Evolutionary conservation across 2,113 vertebrate species (phyloP), one percentile per base, ranked within the genome.

Genomic region (Nematolebias whitei): DNA sequence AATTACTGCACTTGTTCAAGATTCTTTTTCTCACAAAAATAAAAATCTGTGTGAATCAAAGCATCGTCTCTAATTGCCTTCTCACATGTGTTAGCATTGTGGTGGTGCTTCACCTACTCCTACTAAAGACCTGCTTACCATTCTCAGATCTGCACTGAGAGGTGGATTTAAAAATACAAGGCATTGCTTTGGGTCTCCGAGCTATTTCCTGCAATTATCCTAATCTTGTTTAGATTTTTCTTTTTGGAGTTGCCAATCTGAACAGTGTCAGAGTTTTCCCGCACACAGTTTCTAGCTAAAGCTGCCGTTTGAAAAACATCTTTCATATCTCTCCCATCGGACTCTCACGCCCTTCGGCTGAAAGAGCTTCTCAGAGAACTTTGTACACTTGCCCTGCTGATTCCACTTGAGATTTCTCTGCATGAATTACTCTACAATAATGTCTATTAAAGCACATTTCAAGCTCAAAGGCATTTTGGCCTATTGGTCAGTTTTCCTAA

Each of bases 171-270:
- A 86, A 91, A 91, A 88, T 84, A 77, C 83, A 83, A 86, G 90
- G 84, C 76, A 85, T 85, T 86, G 67, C 85, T 73, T 82, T 72
- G 63, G 68, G 71, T 83, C 82, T 79, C 68, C 63, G 41, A 80
- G 74, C 83, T 80, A 90, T 91, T 93, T 92, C 91, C 91, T 90
- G 88, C 76, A 89, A 93, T 92, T 90, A 89, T 89, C 89, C 68
- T 80, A 82, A 91, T 90, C 77, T 83, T 72, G 80, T 32, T 29
- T 12, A 41, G 23, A 16, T 40, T 40, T 16, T 11, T 22, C 20
- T 22, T 84, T 88, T 88, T 87, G 80, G 56, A 79, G 63, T 80
- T 78, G 82, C 85, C 85, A 83, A 76, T 71, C 72, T 55, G 76
- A 75, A 75, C 63, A 57, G 49, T 52, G 50, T 78, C 49, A 57